A percentile compares a stretch with the other conserved stretches of the same genome.
These are phyloP conservation scores for Megaustenia siamemsis DNA, from an alignment of 2,888 invertebrate genomes.

Conservation along the genomic window DNA sequence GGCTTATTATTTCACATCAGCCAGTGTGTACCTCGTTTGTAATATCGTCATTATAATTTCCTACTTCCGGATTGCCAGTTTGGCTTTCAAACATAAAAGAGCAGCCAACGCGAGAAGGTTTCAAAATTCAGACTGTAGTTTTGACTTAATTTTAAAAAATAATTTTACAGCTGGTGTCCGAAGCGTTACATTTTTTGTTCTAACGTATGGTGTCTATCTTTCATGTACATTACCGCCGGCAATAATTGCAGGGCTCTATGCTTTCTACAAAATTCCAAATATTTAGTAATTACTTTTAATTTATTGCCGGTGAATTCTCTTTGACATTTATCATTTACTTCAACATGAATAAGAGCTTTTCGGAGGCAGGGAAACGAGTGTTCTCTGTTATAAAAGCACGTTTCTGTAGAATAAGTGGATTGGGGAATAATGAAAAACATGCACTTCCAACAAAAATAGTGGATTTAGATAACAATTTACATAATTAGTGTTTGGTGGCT, in stretches of 20 bases:
- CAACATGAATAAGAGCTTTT: slow-evolving; percentile 22
- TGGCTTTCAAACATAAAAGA: slow-evolving; percentile 24
- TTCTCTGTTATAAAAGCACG: neutral
- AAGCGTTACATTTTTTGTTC: slow-evolving; percentile 11
- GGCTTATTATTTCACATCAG: neutral
- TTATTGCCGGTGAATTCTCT: neutral
- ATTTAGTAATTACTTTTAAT: neutral
- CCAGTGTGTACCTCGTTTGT: neutral
- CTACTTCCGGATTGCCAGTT: slow-evolving; percentile 1
- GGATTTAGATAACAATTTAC: too few species aligned
- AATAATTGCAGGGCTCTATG: neutral
- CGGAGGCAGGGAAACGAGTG: neutral
- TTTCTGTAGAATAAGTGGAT: too few species aligned
- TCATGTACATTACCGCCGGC: neutral
- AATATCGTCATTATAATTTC: neutral
- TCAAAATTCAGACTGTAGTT: too few species aligned
- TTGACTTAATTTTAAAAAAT: neutral
- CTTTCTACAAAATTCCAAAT: neutral
- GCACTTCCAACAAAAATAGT: too few species aligned
- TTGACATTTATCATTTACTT: slow-evolving; percentile 2
- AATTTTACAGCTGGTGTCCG: neutral
- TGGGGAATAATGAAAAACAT: too few species aligned
- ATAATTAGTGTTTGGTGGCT: too few species aligned
- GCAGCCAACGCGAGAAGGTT: neutral
- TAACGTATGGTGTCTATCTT: slow-evolving; percentile 21